Evolutionary conservation across 2,113 vertebrate species (phyloP), one percentile per base, ranked within the genome.

Genomic region (Poecilia latipinna): DNA sequence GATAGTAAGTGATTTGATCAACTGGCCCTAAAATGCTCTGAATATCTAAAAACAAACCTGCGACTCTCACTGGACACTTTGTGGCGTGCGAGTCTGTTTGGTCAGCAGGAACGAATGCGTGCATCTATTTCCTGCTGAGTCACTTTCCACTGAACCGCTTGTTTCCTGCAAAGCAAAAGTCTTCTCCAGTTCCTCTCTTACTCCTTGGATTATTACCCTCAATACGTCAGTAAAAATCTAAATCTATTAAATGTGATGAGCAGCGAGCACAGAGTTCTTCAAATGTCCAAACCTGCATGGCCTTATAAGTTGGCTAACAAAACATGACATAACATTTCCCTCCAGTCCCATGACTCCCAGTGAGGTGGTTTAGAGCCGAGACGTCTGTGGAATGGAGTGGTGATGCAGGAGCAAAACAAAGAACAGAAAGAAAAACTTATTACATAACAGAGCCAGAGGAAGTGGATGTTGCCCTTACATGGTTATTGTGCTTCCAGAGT

Each of bases 401-500:
- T 54, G 68, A 67, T 1, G 15, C 17, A 1, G 2, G 69, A 66
- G 60, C 60, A 22, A 3, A 13, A 10, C 61, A 72, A 48, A 8
- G 33, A 78, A 72, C 24, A 61, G 66, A 29, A 71, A 64, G 44
- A 61, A 69, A 4, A 66, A 24, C 67, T 67, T 10, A 51, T 37
- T 48, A 63, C 63, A 73, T 2, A 37, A 29, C 13, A 28, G 33
- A 42, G 12, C 2, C 15, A 12, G 51, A 60, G 29, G 4, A 32
- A 32, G 22, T 51, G 68, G 65, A 70, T 26, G 24, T 6, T 63
- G 32, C 35, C n/a, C 62, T 86, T 81, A 89, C 70, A 65, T 68
- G 73, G 60, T 72, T 68, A 62, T 78, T 90, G 69, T 88, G 75
- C 89, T 88, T 87, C 44, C 89, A 98, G 97, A 95, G 79, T 89